phyloP scores from a whole-genome alignment of 1,140 invertebrate species.

The Sitophilus oryzae region DNA sequence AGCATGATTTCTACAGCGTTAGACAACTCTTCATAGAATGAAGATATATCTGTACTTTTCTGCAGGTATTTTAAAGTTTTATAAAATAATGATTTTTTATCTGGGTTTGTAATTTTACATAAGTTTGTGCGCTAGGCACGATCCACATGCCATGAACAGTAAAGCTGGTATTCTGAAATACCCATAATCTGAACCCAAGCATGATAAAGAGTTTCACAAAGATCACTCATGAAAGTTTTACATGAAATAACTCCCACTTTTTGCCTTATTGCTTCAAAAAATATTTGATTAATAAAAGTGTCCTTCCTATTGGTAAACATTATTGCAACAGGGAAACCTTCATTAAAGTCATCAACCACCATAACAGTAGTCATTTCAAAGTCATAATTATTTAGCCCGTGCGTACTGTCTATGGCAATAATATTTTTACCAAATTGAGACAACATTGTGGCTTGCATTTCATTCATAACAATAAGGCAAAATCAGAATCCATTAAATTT shows the following conservation, averaged over 20 bases:
- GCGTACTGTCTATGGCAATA: slow-evolving; percentile 19
- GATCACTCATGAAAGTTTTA: slow-evolving; percentile 26
- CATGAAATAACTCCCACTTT: slow-evolving; percentile 8
- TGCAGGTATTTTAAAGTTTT: slow-evolving; percentile 16
- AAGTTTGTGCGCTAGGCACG: slow-evolving; percentile 9
- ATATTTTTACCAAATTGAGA: slow-evolving; percentile 19
- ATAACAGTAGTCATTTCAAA: slow-evolving; percentile 25
- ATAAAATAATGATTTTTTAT: slow-evolving; percentile 8
- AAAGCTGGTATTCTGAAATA: not conserved
- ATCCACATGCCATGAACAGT: slow-evolving; percentile 11
- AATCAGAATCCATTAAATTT: slow-evolving; percentile 11
- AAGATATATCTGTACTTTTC: not conserved
- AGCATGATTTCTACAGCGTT: slow-evolving; percentile 1
- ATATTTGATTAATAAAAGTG: slow-evolving; percentile 9
- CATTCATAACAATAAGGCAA: slow-evolving; percentile 20
- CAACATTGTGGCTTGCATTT: slow-evolving; percentile 15
- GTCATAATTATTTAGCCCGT: slow-evolving; percentile 22
- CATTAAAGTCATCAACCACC: slow-evolving; percentile 22
- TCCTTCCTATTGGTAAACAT: slow-evolving; percentile 24
- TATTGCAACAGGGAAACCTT: slow-evolving; percentile 23
- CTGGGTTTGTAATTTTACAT: slow-evolving; percentile 3
- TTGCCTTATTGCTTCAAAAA: slow-evolving; percentile 17
- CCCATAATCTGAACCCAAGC: slow-evolving; percentile 13
- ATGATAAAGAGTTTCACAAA: slow-evolving; percentile 15
- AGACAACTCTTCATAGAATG: slow-evolving; percentile 11